Base-by-base conservation (phyloP, 2,888 invertebrate genomes). In the Dioctria linearis region DNA sequence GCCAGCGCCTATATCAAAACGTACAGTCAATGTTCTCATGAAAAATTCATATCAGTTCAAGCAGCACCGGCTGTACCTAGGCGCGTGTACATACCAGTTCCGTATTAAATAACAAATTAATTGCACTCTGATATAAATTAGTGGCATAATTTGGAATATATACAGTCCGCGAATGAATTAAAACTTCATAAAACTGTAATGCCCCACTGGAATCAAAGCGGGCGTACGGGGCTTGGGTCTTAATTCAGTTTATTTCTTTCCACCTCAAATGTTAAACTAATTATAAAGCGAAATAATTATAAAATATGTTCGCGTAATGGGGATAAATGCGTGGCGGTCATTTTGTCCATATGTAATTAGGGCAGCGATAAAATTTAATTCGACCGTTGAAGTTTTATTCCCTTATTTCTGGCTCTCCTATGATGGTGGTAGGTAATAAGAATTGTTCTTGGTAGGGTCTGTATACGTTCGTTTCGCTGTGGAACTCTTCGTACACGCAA, bases 251-350 rank as follows among this genome's bases (percentile, higher is more conserved):
- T 46, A 25, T 46, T 67, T 46, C 9, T 46, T 67, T 67, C 67
- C 67, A 67, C 46, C 67, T 67, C 67, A 67, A 67, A 66, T 66
- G 46, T 43, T 66, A 66, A 65, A 66, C 66, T 43, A 66, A 67
- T 67, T 67, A 67, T 25, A 46, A 6, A 46, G 67, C 25, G 67
- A 43, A 67, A 67, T 67, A 46, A 67, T 67, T 67, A 25, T 25
- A 42, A 67, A 67, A 67, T 67, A 67, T 67, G 67, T 67, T 67
- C n/a, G 67, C 67, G 46, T 46, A 49, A 67, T 67, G 67, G 67
- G 49, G 5, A 67, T 67, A 67, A 67, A 67, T 46, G 67, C 67
- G 43, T 49, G 67, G 13, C 9, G 25, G 43, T 66, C 43, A 46
- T 46, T 67, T 67, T 67, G 67, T 67, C 67, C 67, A 67, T 25